Base-by-base conservation (phyloP, 2,113 vertebrate species). In the Rhegmatorhina hoffmannsi region DNA sequence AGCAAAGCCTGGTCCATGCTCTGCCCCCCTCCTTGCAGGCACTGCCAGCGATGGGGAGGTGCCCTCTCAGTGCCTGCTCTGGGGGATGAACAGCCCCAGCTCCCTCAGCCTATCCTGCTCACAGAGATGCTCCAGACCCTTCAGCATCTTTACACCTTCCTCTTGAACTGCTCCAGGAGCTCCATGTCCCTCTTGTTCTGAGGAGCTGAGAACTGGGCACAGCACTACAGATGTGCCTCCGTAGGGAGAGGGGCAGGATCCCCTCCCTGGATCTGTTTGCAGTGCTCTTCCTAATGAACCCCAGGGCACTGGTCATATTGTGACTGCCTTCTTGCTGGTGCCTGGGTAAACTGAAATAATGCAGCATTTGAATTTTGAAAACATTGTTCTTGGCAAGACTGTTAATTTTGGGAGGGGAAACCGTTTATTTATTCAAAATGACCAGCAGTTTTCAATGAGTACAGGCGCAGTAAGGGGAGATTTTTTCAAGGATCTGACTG, bases 211-310 rank as follows among this genome's bases (percentile, higher is more conserved):
- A 25, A 25, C 49, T 47, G 49, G 40, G 9, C 75, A 40, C n/a
- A 49, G n/a, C 84, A 40, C 1, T 25, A 28, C 49, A 56, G 66
- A 63, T 33, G 40, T 31, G 66, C 34, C 47, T 9, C 14, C 2
- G 3, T n/a, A 49, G 67, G 43, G 31, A 40, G 3, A 29, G n/a
- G 56, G 16, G 4, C 66, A 79, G 58, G 29, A 11, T 64, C 29
- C 2, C 9, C 13, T 10, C 34, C 76, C 34, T 36, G 34, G 40
- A 34, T 0, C 76, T 66, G 59, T 58, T 72, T 58, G 34, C 0
- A 73, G 15, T 73, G 43, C 43, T 11, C 17, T 0, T 36, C 52
- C 52, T 0, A 1, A 24, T 16, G 26, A 0, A 2, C 10, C 20
- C 86, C 68, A 50, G 34, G 49, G 2, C 58, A 33, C 7, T 1